Evolutionary conservation across 2,888 invertebrate genomes (phyloP).

Genomic region (Agrotis clavis): DNA sequence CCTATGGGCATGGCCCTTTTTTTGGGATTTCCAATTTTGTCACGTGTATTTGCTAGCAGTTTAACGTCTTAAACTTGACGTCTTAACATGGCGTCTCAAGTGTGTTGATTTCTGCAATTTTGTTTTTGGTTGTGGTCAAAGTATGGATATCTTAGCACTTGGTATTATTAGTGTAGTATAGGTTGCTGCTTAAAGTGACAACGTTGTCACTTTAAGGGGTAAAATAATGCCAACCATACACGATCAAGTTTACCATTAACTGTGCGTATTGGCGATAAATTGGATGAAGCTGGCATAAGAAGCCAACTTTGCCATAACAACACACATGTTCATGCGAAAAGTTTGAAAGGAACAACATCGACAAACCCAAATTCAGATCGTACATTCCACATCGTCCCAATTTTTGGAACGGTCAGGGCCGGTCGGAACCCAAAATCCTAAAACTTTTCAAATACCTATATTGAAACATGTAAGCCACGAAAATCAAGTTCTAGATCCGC

Average conservation of each 20-base stretch:
- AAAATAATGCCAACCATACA: too few relatives aligned
- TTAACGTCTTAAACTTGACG: too few relatives aligned
- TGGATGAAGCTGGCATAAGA: not conserved
- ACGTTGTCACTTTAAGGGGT: not conserved
- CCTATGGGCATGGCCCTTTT: not conserved
- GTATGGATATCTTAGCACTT: not conserved
- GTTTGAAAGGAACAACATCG: not conserved
- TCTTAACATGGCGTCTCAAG: too few relatives aligned
- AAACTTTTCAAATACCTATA: constrained; percentile 23
- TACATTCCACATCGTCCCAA: not conserved
- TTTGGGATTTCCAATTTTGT: constrained; percentile 28
- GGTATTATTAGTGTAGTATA: not conserved
- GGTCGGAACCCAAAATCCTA: not conserved
- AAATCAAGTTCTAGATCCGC: constrained; percentile 9
- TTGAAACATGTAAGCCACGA: constrained; percentile 10
- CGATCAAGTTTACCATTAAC: too few relatives aligned
- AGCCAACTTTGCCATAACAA: not conserved
- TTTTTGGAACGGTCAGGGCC: not conserved
- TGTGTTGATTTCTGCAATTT: constrained; percentile 1
- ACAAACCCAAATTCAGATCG: not conserved
- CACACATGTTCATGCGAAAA: too few relatives aligned
- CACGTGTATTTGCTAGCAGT: not conserved
- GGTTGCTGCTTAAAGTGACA: not conserved
- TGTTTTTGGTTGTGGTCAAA: not conserved
- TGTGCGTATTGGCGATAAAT: too few relatives aligned